phyloP scores from a whole-genome alignment of 92 coral and sea anemone species.

The Palythoa grandiflora region DNA sequence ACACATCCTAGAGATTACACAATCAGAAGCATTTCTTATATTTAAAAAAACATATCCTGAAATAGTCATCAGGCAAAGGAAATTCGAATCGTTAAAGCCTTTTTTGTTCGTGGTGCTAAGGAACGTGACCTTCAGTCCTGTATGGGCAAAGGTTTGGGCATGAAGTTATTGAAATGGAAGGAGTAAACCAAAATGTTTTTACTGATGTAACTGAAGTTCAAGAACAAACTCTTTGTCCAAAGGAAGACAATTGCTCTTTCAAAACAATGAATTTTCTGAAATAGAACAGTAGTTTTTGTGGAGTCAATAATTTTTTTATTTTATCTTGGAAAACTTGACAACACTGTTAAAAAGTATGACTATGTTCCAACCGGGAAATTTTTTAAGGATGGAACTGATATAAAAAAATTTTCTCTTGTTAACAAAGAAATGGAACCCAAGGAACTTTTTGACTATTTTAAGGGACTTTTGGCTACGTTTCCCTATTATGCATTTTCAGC shows the following conservation, averaged over 20 bases:
- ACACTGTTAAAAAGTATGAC: slow-evolving; percentile 5
- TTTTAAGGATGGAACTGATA: slow-evolving; percentile 39
- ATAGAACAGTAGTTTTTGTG: slow-evolving; percentile 17
- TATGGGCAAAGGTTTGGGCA: slow-evolving; percentile 34
- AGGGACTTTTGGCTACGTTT: not conserved
- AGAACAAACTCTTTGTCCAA: slow-evolving; percentile 25
- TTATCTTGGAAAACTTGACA: slow-evolving; percentile 22
- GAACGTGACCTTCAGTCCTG: slow-evolving; percentile 36
- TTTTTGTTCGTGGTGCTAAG: slow-evolving; percentile 18
- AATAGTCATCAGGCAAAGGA: slow-evolving; percentile 10
- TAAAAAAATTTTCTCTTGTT: slow-evolving; percentile 39
- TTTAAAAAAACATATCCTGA: not conserved
- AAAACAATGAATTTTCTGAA: not conserved
- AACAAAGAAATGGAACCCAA: slow-evolving; percentile 11
- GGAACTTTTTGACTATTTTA: slow-evolving; percentile 23
- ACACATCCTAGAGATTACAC: slow-evolving; percentile 19
- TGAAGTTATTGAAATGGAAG: slow-evolving; percentile 27
- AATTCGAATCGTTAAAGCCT: not conserved
- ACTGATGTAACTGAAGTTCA: slow-evolving; percentile 13
- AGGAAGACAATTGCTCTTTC: slow-evolving; percentile 14
- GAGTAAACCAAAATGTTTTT: slow-evolving; percentile 12
- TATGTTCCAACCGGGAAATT: slow-evolving; percentile 35
- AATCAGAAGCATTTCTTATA: slow-evolving; percentile 17
- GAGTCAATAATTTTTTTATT: slow-evolving; percentile 19
- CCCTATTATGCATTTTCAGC: slow-evolving; percentile 29